Percentiles rank a stretch among this genome's conserved stretches.
Evolutionary conservation across 2,113 vertebrate species (phyloP).

Genomic region (Psophia crepitans): DNA sequence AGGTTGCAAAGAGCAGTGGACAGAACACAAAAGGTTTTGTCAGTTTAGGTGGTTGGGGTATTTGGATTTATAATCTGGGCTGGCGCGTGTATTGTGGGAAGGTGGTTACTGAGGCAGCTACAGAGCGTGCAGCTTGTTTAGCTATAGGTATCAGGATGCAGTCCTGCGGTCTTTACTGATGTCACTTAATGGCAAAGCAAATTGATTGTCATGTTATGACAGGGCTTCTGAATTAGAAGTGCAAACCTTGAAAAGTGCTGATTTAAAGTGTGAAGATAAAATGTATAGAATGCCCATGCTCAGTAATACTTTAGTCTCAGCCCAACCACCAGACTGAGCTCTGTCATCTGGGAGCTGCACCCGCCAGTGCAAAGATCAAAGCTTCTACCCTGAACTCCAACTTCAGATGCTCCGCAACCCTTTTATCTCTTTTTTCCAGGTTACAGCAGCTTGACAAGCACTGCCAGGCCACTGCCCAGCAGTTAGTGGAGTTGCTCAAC

Average conservation of each 20-base stretch:
- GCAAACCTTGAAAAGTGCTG: not conserved
- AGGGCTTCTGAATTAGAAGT: not conserved
- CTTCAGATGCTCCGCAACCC: not conserved
- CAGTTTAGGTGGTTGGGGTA: not conserved
- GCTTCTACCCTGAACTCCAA: not conserved
- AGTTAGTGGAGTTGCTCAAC: constrained; percentile 88
- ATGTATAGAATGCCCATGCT: not conserved
- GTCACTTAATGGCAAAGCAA: not conserved
- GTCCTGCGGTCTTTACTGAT: not conserved
- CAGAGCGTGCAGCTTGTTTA: not conserved
- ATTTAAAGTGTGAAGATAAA: not conserved
- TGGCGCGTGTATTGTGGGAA: not conserved
- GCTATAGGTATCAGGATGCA: not conserved
- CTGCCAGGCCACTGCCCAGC: constrained; percentile 88
- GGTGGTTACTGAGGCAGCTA: not conserved
- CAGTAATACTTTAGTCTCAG: not conserved
- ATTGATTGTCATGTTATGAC: not conserved
- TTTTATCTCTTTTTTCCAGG: constrained; percentile 68
- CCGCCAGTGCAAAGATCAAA: not conserved
- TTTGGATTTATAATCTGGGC: not conserved
- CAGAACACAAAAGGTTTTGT: not conserved
- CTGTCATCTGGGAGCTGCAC: not conserved
- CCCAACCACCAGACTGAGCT: not conserved
- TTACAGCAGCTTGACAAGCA: constrained; percentile 90
- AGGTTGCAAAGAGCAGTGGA: not conserved